phyloP scores from a whole-genome alignment of 2,113 vertebrate species.

The Thunnus maccoyii region DNA sequence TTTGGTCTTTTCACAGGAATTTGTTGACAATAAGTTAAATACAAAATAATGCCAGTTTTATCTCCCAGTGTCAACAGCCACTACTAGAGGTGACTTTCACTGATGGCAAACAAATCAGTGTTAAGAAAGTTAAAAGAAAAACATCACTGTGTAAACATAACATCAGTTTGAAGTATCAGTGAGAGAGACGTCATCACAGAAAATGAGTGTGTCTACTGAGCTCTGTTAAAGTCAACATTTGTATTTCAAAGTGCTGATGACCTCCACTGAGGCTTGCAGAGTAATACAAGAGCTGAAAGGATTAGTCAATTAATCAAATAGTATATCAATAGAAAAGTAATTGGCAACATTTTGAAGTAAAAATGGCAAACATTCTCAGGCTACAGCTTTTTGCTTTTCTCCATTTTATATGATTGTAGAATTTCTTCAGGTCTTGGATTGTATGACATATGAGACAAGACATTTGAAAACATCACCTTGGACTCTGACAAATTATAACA shows the following conservation, averaged over 20 bases:
- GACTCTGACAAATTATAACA: too few species aligned
- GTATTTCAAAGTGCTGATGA: constrained; percentile 9
- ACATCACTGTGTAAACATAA: constrained; percentile 3
- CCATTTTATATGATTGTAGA: too few species aligned
- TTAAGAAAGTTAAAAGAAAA: constrained; percentile 15
- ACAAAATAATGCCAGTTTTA: neutral
- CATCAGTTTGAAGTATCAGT: neutral
- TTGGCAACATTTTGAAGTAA: too few species aligned
- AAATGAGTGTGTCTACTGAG: constrained; percentile 14
- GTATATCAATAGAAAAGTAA: too few species aligned
- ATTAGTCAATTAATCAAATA: too few species aligned
- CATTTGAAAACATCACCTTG: too few species aligned
- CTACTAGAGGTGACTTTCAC: constrained; percentile 15
- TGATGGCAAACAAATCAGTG: neutral
- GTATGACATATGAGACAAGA: too few species aligned
- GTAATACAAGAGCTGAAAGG: neutral
- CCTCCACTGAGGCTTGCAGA: neutral
- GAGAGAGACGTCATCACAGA: neutral
- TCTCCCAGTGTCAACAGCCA: constrained; percentile 1
- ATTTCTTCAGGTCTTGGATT: too few species aligned
- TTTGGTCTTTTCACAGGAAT: neutral
- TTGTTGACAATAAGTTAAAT: neutral
- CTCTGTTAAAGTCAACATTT: neutral
- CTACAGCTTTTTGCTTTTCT: too few species aligned
- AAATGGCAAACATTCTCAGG: too few species aligned